Base-by-base conservation (phyloP, 2,888 invertebrate genomes). In the Esperia sulphurella region DNA sequence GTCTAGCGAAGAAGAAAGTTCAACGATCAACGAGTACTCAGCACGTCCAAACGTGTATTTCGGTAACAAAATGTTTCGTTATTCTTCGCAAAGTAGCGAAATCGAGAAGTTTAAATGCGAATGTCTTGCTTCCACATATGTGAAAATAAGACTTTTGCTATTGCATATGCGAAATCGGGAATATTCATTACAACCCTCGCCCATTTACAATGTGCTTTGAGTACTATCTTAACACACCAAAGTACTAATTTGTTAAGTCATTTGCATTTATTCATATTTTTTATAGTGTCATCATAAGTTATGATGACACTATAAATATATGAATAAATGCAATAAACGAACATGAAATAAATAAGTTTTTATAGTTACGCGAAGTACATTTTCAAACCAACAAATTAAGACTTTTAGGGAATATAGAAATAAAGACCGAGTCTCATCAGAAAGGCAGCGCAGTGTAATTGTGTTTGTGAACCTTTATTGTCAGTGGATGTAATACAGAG, bases 381-480 rank as follows among this genome's bases (percentile, higher is more conserved):
- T n/a, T 30, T 30, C 30, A 5, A 7, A 30, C 30, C 6, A 30
- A 30, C 8, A 30, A 30, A 7, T 30, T 7, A 5, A 30, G 30
- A 7, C 30, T 7, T 7, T 5, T 30, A 30, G 30, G 33, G n/a
- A 3, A 35, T n/a, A n/a, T 35, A 14, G 14, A 14, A 4, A 39
- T 13, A n/a, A 14, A 8, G 31, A 12, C 31, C 3, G 33, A 10
- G 8, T 29, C 39, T 13, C 39, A 45, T 40, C 39, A 10, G 30
- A 6, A 40, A 31, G 57, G 55, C 52, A 51, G 49, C 46, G 53
- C 52, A 50, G 49, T 46, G 53, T 67, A 67, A 68, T 70, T 70
- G 65, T 57, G 62, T 60, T 58, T 59, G 63, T 59, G 59, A 61
- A 63, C 58, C 65, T 67, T 72, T 65, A 65, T 66, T 58, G 58